phyloP scores from a whole-genome alignment of 2,113 vertebrate genomes.

The Quiscalus mexicanus region DNA sequence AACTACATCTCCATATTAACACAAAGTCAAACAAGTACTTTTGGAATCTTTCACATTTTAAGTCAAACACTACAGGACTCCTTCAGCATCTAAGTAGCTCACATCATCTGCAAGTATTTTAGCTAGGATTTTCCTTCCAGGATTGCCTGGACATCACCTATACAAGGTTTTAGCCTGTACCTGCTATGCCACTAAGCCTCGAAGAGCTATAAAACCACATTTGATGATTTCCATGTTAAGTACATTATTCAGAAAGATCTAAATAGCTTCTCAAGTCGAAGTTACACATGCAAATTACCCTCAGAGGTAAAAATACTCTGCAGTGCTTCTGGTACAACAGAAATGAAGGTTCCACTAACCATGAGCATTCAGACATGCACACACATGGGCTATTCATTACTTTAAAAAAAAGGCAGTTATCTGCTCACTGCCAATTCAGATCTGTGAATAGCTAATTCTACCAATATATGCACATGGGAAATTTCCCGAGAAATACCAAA shows the following conservation, averaged over 20 bases:
- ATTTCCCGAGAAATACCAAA: background rate
- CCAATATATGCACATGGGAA: rapidly evolving
- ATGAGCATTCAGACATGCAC: background rate
- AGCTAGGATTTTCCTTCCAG: background rate
- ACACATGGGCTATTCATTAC: background rate
- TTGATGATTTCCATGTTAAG: background rate
- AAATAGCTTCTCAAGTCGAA: background rate
- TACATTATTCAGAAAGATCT: background rate
- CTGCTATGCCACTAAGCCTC: background rate
- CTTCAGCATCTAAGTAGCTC: background rate
- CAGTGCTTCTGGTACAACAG: background rate
- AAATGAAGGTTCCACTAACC: background rate
- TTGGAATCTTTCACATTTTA: background rate
- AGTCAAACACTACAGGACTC: background rate
- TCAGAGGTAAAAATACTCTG: background rate
- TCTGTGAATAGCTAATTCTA: background rate
- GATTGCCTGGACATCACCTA: background rate
- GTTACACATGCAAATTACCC: background rate
- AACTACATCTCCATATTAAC: background rate
- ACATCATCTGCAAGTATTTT: background rate
- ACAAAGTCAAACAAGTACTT: background rate
- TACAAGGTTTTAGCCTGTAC: background rate
- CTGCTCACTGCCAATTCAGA: background rate
- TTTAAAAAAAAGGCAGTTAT: background rate
- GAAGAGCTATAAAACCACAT: background rate